These are phyloP conservation scores for Dorcus hopei DNA, from an alignment of 2,888 invertebrate genomes.

Conservation along the genomic window DNA sequence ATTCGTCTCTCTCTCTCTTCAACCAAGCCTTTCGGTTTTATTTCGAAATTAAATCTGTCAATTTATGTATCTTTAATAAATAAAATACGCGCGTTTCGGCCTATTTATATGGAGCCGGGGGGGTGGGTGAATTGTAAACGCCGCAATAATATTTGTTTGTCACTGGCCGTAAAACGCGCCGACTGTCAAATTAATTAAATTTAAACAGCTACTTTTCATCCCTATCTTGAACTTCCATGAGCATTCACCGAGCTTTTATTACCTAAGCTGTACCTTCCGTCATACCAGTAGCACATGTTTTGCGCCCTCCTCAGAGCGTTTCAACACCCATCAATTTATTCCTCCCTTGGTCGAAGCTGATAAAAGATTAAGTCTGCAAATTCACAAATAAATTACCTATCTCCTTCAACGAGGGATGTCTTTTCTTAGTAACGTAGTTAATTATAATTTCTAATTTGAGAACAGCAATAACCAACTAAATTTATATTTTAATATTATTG, in stretches of 20 bases:
- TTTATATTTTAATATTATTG: too few species aligned
- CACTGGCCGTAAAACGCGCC: slow-evolving; percentile 3
- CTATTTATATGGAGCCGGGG: neutral
- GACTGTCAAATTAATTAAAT: slow-evolving; percentile 8
- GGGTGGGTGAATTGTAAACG: neutral
- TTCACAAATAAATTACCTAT: too few species aligned
- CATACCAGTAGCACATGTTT: slow-evolving; percentile 3
- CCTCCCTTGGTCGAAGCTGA: too few species aligned
- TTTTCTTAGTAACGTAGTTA: too few species aligned
- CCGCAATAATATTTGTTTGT: slow-evolving; percentile 11
- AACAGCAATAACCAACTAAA: too few species aligned
- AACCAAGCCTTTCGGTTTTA: slow-evolving; percentile 8
- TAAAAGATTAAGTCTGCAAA: too few species aligned
- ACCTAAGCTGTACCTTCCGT: slow-evolving; percentile 5
- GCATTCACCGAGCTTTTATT: slow-evolving; percentile 10
- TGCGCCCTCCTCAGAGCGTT: neutral
- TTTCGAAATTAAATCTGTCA: neutral
- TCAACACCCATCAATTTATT: too few species aligned
- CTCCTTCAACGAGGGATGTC: too few species aligned
- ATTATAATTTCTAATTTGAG: too few species aligned
- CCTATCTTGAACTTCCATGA: slow-evolving; percentile 11
- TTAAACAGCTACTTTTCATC: slow-evolving; percentile 10
- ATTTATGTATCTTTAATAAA: neutral
- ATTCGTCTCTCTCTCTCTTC: slow-evolving; percentile 6
- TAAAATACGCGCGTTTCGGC: neutral